Base-by-base conservation (phyloP, 2,888 invertebrate genomes). In the Hirtodrosophila histrioides region DNA sequence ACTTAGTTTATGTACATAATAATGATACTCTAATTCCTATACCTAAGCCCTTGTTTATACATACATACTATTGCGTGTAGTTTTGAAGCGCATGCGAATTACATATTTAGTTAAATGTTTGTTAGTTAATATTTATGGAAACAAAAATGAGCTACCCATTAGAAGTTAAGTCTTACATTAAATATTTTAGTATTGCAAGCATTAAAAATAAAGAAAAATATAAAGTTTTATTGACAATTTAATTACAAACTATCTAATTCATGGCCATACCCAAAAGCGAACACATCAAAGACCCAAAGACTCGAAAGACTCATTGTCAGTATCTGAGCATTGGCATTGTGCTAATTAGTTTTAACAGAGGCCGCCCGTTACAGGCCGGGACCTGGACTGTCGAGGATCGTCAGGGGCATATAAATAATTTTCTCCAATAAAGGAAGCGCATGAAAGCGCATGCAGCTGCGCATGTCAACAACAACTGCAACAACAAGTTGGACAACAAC, bases 371-470 rank as follows among this genome's bases (percentile, higher is more conserved):
- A 68, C 60, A 57, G 54, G 23, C 48, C 58, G 33, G 39, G 9
- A 31, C n/a, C 39, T 53, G 44, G 27, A 23, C 53, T 36, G 40
- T 39, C 43, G 44, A 39, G 63, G 74, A 68, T 69, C 69, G 69
- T 70, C 78, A 73, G 79, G 62, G 67, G 86, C 73, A 86, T 66
- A 86, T 80, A 83, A 88, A 86, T 73, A 72, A 85, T 87, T 87
- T 87, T 82, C 76, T 76, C 88, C 86, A 75, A 85, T 87, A 75
- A 85, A 87, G 88, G 86, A 82, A 80, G 79, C 76, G 78, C 88
- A 82, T 67, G 74, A 82, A 89, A 88, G 88, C 86, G 78, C 80
- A 88, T 83, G 82, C 89, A 90, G 89, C 90, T 90, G 88, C 76
- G 84, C 86, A 86, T 88, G 88, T 88, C 84, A 78, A 70, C 76